Evolutionary conservation across 2,797 vertebrate species (phyloP).

Genomic region (Corythornis leucogaster): DNA sequence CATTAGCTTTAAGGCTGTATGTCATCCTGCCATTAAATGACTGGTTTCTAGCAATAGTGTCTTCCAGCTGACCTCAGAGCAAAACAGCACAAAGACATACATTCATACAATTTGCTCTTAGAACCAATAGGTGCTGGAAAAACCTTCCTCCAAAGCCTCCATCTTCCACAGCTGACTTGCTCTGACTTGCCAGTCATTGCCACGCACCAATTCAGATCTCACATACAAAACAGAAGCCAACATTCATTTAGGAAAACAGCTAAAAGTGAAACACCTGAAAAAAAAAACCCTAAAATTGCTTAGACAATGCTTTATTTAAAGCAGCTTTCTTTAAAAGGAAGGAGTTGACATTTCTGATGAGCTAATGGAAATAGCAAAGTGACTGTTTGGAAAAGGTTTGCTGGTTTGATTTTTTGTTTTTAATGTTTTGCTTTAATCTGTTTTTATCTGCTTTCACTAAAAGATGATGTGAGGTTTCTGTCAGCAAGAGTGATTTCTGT

Average conservation of each 20-base stretch:
- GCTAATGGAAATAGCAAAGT: background rate
- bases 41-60: conserved; percentile 17
- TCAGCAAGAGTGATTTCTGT: background rate
- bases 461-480: background rate
- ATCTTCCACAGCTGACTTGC: background rate
- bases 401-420: background rate
- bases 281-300: background rate
- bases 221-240: background rate
- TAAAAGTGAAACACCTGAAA: background rate
- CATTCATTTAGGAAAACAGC: background rate
- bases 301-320: background rate
- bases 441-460: background rate
- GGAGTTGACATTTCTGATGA: background rate
- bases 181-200: background rate
- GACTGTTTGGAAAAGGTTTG: background rate
- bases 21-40: conserved; percentile 49
- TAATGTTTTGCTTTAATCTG: background rate
- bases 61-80: conserved; percentile 51
- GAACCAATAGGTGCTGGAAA: background rate
- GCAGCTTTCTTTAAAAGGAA: background rate
- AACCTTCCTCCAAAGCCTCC: background rate
- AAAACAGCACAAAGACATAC: background rate
- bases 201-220: background rate
- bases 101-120: background rate
- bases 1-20: conserved; percentile 56